Evolutionary conservation across 2,113 vertebrate genomes (phyloP).

Genomic region (Glareola pratincola): DNA sequence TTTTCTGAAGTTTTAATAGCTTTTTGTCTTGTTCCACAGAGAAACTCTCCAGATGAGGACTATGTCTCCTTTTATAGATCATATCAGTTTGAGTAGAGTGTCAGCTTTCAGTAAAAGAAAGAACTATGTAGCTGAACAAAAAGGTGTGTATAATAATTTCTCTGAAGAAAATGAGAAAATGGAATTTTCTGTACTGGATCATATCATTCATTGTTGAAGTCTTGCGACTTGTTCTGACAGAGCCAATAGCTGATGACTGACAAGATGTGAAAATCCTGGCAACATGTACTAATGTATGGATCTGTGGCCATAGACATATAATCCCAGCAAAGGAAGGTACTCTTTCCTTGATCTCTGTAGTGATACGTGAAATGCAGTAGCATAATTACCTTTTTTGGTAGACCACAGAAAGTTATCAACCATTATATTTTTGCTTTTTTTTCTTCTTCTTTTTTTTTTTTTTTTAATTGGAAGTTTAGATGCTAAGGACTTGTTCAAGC

Average conservation of each 20-base stretch:
- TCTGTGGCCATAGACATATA: neutral
- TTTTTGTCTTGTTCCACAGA: neutral
- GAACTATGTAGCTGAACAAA: neutral
- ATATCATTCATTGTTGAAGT: neutral
- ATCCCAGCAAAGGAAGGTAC: neutral
- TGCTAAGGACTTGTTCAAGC: neutral
- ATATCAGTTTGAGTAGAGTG: neutral
- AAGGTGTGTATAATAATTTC: neutral
- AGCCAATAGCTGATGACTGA: neutral
- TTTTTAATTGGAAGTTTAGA: neutral
- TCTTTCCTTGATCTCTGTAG: neutral
- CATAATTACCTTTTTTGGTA: neutral
- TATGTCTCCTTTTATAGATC: neutral
- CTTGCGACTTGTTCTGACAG: neutral
- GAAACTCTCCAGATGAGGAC: neutral
- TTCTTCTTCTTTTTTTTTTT: neutral
- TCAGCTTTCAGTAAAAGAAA: neutral
- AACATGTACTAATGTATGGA: neutral
- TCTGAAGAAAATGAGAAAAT: neutral
- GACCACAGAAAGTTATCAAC: neutral
- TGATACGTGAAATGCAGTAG: neutral
- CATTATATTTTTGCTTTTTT: neutral
- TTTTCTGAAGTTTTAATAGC: neutral
- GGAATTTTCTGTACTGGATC: neutral
- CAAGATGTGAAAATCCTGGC: neutral